These are phyloP conservation scores for Campylomormyrus tamandua DNA, from an alignment of 2,113 vertebrate genomes.

Conservation along the genomic window DNA sequence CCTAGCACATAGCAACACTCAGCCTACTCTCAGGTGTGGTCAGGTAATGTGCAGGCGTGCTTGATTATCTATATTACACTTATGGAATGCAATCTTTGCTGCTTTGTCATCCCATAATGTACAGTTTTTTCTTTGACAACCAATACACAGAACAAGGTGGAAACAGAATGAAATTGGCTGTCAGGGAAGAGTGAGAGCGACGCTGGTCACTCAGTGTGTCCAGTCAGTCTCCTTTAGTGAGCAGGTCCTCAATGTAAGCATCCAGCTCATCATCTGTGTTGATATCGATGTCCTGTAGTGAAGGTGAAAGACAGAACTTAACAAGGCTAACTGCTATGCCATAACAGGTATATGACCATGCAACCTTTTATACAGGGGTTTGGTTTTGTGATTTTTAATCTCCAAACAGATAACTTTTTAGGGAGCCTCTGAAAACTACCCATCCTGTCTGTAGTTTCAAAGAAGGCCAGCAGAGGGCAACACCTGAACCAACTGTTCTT, in stretches of 20 bases:
- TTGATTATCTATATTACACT: neutral
- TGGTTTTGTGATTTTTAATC: neutral
- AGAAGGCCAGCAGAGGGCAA: neutral
- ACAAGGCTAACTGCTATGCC: neutral
- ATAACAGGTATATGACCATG: neutral
- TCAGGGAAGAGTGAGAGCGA: neutral
- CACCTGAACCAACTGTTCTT: neutral
- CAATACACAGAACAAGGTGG: neutral
- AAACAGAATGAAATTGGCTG: neutral
- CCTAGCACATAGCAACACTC: neutral
- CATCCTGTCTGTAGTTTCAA: neutral
- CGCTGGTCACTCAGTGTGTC: neutral
- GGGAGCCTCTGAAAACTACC: neutral
- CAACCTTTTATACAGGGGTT: neutral
- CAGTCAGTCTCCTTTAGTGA: slow-evolving; percentile 83
- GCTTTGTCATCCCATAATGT: neutral
- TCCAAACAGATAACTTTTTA: neutral
- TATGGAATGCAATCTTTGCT: neutral
- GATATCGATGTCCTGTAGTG: slow-evolving; percentile 89
- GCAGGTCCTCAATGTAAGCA: slow-evolving; percentile 94
- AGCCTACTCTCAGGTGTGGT: neutral
- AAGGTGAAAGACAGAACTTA: neutral
- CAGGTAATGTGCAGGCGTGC: neutral
- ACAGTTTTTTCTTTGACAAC: neutral
- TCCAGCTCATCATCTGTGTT: slow-evolving; percentile 96